Conservation (phyloP, 1,140 invertebrate genomes). For the Condylostylus longicornis region DNA sequence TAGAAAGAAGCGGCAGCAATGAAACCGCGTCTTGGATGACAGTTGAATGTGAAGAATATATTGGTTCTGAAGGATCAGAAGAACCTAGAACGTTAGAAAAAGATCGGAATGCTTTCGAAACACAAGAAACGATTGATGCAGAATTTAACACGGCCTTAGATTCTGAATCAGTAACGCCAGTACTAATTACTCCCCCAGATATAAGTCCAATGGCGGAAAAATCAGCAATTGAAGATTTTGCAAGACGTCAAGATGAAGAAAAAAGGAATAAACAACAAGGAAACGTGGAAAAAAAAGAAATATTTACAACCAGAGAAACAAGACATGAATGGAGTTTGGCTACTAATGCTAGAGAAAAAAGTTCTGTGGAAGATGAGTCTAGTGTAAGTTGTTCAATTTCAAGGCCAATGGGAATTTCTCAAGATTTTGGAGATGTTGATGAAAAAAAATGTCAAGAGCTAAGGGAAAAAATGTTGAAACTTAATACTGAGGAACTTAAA, state of each 20-base stretch:
- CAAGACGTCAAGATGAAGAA: constrained; percentile 14
- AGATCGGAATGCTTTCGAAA: constrained; percentile 25
- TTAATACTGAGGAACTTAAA: constrained; percentile 16
- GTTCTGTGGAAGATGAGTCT: constrained; percentile 55
- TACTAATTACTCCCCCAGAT: constrained; percentile 27
- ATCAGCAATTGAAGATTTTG: constrained; percentile 24
- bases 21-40: constrained; percentile 45
- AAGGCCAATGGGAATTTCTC: constrained; percentile 55
- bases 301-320: constrained; percentile 31
- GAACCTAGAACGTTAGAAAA: constrained; percentile 24
- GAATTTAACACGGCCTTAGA: constrained; percentile 25
- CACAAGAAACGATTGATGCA: constrained; percentile 28
- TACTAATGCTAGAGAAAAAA: constrained; percentile 39
- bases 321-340: constrained; percentile 33
- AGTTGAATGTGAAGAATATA: constrained; percentile 44
- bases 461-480: constrained; percentile 25
- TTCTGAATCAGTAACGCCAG: constrained; percentile 27
- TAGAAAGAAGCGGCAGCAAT: constrained; percentile 38
- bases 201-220: constrained; percentile 28
- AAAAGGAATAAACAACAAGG: constrained; percentile 18
- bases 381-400: constrained; percentile 65
- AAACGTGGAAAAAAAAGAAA: constrained; percentile 40
- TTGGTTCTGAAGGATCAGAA: constrained; percentile 36
- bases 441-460: constrained; percentile 33
- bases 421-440: constrained; percentile 46